Conservation (phyloP, 2,113 vertebrate species). For the western clawed frog (Xenopus tropicalis) region UCB_Xtro_10.0 CM004449.2:101459001-101459500, state of each 20-base stretch:
- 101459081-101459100: neutral
- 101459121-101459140: neutral
- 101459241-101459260: neutral
- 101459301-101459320: neutral
- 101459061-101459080: neutral
- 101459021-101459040: no score
- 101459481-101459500: no score
- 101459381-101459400: neutral
- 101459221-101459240: constrained; percentile 14
- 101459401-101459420: no score
- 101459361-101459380: neutral
- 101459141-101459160: constrained; percentile 17
- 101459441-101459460: no score
- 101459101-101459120: neutral
- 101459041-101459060: no score
- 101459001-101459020: no score
- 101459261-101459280: neutral
- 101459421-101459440: no score
- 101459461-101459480: no score
- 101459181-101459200: neutral
- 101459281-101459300: neutral
- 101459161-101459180: constrained; percentile 2
- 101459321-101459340: neutral
- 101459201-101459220: constrained; percentile 1
- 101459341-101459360: neutral